Evolutionary conservation across 2,113 vertebrate genomes (phyloP).

Genomic region (Stegostoma tigrinum): DNA sequence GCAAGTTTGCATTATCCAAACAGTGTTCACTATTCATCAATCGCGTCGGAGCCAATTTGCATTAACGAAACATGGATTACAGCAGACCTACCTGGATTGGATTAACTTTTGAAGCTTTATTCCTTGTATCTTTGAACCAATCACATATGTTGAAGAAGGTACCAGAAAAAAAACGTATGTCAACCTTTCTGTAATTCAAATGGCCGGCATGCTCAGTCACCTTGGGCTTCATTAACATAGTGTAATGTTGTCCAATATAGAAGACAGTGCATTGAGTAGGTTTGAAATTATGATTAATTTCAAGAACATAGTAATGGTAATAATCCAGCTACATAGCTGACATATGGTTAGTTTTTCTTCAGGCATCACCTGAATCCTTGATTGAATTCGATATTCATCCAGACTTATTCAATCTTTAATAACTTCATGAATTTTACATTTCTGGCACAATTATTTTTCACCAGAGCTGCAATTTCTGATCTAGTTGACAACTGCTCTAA

Average conservation of each 20-base stretch:
- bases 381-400: neutral
- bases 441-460: neutral
- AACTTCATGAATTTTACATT: neutral
- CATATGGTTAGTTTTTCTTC: neutral
- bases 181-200: neutral
- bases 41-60: too few relatives aligned
- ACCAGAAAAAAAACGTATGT: neutral
- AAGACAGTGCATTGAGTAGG: neutral
- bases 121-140: neutral
- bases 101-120: neutral
- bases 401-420: neutral
- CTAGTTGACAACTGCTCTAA: neutral
- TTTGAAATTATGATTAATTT: neutral
- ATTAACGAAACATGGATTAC: too few relatives aligned
- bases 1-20: too few relatives aligned
- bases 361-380: neutral
- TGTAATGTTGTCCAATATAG: neutral
- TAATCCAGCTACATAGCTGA: neutral
- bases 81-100: too few relatives aligned
- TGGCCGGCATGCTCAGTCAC: neutral
- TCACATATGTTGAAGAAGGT: neutral
- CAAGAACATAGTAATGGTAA: neutral
- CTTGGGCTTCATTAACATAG: neutral
- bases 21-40: too few relatives aligned
- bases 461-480: neutral